A percentile compares a stretch with the other conserved stretches of the same genome.
Conservation (phyloP, 2,888 invertebrate genomes). For the Myopa testacea region DNA sequence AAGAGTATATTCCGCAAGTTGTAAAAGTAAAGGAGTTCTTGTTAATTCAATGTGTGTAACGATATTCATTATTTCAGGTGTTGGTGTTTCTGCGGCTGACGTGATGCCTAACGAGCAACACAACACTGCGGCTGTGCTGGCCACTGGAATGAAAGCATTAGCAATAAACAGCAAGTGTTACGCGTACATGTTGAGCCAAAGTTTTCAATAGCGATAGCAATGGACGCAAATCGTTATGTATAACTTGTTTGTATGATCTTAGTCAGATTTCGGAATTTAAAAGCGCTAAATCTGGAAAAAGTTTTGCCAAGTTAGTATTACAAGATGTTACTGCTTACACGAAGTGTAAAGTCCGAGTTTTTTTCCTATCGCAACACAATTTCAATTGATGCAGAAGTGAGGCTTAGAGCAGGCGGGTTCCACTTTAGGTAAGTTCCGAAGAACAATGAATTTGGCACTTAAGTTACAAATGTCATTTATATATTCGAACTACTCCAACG, state of each 20-base stretch:
- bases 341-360: neutral
- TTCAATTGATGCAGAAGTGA: slow-evolving; percentile 20
- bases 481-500: neutral
- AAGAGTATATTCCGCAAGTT: neutral
- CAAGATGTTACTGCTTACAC: slow-evolving; percentile 7
- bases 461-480: neutral
- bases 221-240: no score
- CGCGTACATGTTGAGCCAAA: neutral
- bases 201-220: neutral
- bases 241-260: neutral
- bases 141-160: neutral
- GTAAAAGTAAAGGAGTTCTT: neutral
- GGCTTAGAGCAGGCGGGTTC: neutral
- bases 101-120: no score
- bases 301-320: neutral
- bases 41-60: neutral
- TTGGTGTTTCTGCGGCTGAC: no score
- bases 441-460: no score
- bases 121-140: neutral
- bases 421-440: neutral
- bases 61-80: neutral
- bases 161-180: neutral
- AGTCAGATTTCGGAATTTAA: no score
- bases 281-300: neutral
- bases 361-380: neutral